Percentiles rank a stretch among this genome's conserved stretches.
Conservation (phyloP, 2,113 vertebrate genomes). For the Loxodonta africana region DNA sequence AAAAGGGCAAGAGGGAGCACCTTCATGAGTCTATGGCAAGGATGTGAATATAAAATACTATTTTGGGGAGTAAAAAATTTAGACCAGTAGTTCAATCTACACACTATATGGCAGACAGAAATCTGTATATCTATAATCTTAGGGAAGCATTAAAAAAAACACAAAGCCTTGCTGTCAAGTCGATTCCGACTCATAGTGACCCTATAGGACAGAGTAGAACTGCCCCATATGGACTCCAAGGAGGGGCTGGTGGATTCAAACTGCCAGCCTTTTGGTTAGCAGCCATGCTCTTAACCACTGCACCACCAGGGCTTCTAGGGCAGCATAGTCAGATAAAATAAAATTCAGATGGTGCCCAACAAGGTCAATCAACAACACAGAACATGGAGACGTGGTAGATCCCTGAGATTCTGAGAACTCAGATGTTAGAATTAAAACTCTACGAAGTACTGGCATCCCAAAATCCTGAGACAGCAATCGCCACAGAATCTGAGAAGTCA, state of each 20-base stretch:
- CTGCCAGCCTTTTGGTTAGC: no score
- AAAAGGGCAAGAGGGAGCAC: background rate
- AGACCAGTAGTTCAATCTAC: background rate
- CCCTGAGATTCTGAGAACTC: conserved; percentile 17
- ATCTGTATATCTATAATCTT: background rate
- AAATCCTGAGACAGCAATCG: conserved; percentile 59
- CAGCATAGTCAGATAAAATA: background rate
- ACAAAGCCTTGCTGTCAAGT: no score
- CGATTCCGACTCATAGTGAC: no score
- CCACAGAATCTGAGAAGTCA: conserved; percentile 61
- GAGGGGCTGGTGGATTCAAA: no score
- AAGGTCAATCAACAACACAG: background rate
- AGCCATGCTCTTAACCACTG: no score
- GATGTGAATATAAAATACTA: background rate
- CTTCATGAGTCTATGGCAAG: background rate
- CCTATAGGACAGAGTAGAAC: no score
- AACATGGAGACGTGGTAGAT: background rate
- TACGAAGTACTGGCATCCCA: conserved; percentile 28
- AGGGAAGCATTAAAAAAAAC: no score
- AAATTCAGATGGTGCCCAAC: background rate
- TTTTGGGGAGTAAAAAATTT: background rate
- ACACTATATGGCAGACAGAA: background rate
- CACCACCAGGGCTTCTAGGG: no score
- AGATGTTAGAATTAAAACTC: conserved; percentile 30
- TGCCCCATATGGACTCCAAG: no score